Base-by-base conservation (phyloP, 2,888 invertebrate species). In the Nomada ferruginata region DNA sequence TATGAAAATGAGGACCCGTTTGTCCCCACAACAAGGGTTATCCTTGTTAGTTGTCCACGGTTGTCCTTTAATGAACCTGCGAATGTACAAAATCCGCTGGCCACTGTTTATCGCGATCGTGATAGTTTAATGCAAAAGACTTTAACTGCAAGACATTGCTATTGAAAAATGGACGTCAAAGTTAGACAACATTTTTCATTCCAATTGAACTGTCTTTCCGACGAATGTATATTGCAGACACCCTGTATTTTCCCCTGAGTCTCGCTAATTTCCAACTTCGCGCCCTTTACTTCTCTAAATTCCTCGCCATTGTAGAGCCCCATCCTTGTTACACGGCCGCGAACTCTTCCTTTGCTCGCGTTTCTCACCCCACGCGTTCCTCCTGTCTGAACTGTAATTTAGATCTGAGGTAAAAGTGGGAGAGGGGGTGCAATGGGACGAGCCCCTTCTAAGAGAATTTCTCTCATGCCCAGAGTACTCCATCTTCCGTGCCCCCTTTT, bases 181-280 rank as follows among this genome's bases (percentile, higher is more conserved):
- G 36, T 36, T 36, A 5, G 7, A 36, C 36, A 36, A 36, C 36
- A 36, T 36, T 36, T 36, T 36, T 36, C 5, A 36, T 36, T 36
- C 7, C 5, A 36, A 0, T 36, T 36, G 36, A 36, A 36, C 36
- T 5, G 36, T 36, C 5, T 36, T 36, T 36, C 36, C 7, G 7
- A 36, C 36, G 36, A 36, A 36, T 36, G 36, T 36, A 36, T 36
- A 36, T 36, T 36, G 36, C 36, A 36, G 36, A 36, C 36, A 36
- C 66, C 26, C 26, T 23, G 47, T 53, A 9, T 63, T 52, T 50
- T 42, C 23, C 63, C 13, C 2, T 7, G 50, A 57, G 82, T 47
- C 84, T 80, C 88, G 74, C 85, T 88, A 88, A 89, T 89, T 89
- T 86, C 85, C 87, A 87, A 88, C 83, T 85, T 83, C 82, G 68